phyloP scores from a whole-genome alignment of 2,113 vertebrate species.

The Pelecanoides urinatrix region DNA sequence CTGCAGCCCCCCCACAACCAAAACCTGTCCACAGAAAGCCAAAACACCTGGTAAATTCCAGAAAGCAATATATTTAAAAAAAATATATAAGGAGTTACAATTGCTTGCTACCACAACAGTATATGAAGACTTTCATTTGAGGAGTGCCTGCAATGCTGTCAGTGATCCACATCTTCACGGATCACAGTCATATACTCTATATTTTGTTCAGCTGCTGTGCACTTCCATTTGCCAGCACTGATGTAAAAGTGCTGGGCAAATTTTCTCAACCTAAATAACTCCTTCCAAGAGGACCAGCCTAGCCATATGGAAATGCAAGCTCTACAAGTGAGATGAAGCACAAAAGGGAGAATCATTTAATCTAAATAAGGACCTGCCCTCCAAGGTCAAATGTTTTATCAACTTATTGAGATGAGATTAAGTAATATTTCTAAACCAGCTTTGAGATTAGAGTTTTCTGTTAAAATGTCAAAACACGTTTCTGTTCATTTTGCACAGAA shows the following conservation, averaged over 20 bases:
- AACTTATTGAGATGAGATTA: not conserved
- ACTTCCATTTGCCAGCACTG: not conserved
- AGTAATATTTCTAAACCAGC: not conserved
- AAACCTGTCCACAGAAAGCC: not conserved
- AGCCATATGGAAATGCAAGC: not conserved
- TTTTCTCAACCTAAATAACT: not conserved
- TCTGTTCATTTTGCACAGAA: not conserved
- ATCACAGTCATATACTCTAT: not conserved
- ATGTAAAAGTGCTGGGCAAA: not conserved
- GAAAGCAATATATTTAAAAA: not conserved
- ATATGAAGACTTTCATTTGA: not conserved
- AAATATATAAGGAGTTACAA: not conserved
- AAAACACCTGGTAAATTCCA: not conserved
- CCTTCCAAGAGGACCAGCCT: not conserved
- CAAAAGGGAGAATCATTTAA: not conserved
- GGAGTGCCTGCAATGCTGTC: not conserved
- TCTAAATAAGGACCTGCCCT: not conserved
- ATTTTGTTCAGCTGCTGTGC: not conserved
- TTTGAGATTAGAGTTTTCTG: not conserved
- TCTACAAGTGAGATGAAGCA: not conserved
- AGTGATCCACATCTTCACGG: not conserved
- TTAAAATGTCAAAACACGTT: not conserved
- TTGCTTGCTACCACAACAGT: not conserved
- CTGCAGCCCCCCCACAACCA: accelerated
- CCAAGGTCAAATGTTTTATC: not conserved